These are phyloP conservation scores for Tachyglossus aculeatus DNA, from an alignment of 2,797 vertebrate species.

Conservation along the genomic window DNA sequence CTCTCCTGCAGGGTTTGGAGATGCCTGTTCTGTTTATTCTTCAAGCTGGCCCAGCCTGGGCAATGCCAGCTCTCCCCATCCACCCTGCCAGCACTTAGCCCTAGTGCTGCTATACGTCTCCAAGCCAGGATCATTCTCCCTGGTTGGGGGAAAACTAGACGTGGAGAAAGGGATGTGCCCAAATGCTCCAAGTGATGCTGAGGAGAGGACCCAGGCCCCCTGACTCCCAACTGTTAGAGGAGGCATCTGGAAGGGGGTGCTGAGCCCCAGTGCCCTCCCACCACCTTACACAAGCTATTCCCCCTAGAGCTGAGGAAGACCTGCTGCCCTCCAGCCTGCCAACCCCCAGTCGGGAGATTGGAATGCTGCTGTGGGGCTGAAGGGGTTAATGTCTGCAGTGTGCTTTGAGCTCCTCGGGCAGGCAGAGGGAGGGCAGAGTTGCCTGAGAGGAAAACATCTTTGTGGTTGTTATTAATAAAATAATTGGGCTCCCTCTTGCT, in stretches of 20 bases:
- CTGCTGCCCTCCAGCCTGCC: not conserved
- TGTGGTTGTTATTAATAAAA: not conserved
- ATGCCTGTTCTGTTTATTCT: not conserved
- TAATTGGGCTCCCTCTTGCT: not conserved
- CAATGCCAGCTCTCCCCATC: not conserved
- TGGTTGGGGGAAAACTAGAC: not conserved
- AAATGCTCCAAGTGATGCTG: not conserved
- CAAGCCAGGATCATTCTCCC: not conserved
- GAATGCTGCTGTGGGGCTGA: not conserved
- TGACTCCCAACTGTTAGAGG: too few species aligned
- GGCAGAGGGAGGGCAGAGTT: not conserved
- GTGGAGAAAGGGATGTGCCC: not conserved
- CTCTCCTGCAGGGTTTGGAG: not conserved
- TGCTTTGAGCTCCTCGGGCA: not conserved
- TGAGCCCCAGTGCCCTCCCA: not conserved
- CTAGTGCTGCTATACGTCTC: too few species aligned
- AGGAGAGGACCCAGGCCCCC: not conserved
- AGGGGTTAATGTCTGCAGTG: not conserved
- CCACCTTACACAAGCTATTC: too few species aligned
- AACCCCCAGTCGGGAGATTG: not conserved
- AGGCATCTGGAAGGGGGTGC: too few species aligned
- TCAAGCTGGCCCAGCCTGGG: not conserved
- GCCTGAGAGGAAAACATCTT: not conserved
- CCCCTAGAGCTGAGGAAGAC: too few species aligned
- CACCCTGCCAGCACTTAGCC: not conserved